Conservation (phyloP, 1,140 invertebrate species). For the Drosophila pseudoobscura region DNA sequence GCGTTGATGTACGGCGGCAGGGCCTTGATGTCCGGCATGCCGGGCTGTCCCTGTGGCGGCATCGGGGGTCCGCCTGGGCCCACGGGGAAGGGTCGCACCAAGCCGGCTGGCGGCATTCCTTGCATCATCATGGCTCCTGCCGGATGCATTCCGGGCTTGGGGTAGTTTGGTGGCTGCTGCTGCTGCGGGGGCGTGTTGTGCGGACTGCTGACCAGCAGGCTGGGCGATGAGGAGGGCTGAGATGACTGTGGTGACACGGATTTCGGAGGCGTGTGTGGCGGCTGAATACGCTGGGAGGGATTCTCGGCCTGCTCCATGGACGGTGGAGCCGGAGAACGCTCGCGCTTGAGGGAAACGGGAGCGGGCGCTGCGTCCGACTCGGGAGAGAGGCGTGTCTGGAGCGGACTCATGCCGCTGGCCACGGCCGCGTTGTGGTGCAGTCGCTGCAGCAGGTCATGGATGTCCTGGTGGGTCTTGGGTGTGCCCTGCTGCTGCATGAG, state of each 20-base stretch:
- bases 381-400: conserved; percentile 73
- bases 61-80: conserved; percentile 65
- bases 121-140: conserved; percentile 64
- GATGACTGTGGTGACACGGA: conserved; percentile 84
- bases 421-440: conserved; percentile 71
- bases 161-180: conserved; percentile 57
- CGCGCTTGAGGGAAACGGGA: conserved; percentile 66
- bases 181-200: conserved; percentile 69
- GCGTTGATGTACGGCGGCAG: conserved; percentile 86
- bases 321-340: conserved; percentile 66
- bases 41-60: conserved; percentile 54
- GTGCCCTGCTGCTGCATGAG: conserved; percentile 63
- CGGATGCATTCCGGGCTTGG: conserved; percentile 59
- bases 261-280: conserved; percentile 78
- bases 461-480: conserved; percentile 73
- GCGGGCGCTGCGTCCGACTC: conserved; percentile 48
- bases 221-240: conserved; percentile 76
- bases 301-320: conserved; percentile 66
- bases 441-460: conserved; percentile 75
- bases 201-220: conserved; percentile 70
- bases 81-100: conserved; percentile 74
- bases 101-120: conserved; percentile 74
- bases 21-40: conserved; percentile 80
- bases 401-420: conserved; percentile 62
- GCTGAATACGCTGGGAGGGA: conserved; percentile 77